Conservation (phyloP, 2,797 vertebrate genomes). For the Picus viridis region DNA sequence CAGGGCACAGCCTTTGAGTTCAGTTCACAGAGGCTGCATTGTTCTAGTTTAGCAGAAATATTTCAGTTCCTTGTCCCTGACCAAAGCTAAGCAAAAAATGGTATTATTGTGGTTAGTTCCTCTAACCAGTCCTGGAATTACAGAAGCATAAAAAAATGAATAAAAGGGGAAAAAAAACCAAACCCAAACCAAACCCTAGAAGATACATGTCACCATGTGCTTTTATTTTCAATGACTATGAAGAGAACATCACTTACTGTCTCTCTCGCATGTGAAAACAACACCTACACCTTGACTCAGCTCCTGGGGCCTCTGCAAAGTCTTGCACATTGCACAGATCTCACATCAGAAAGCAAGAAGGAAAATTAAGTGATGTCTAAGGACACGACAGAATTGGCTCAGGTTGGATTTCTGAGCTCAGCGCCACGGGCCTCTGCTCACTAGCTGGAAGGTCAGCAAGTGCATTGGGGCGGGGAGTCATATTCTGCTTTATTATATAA, state of each 20-base stretch:
- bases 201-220: conserved; percentile 9
- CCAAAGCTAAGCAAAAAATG: not conserved
- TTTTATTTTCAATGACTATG: not conserved
- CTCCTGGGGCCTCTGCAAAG: not conserved
- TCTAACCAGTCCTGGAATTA: conserved; percentile 26
- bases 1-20: not conserved
- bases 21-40: not conserved
- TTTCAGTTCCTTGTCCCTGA: not conserved
- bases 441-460: conserved; percentile 26
- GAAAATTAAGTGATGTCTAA: accelerated
- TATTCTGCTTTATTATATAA: conserved; percentile 43
- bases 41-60: conserved; percentile 61
- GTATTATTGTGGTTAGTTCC: conserved; percentile 56
- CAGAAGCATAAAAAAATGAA: conserved; percentile 16
- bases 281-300: not conserved
- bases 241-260: not conserved
- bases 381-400: not conserved
- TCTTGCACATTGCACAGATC: not conserved
- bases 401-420: not conserved
- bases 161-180: not conserved
- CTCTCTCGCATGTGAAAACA: not conserved
- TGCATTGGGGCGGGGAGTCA: not conserved
- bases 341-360: not conserved
- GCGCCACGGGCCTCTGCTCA: not conserved
- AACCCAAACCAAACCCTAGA: not conserved